Percentiles rank a stretch among this genome's conserved stretches.
These are phyloP conservation scores for Chloroclystis v-ata DNA, from an alignment of 2,888 invertebrate genomes.

Conservation along the genomic window DNA sequence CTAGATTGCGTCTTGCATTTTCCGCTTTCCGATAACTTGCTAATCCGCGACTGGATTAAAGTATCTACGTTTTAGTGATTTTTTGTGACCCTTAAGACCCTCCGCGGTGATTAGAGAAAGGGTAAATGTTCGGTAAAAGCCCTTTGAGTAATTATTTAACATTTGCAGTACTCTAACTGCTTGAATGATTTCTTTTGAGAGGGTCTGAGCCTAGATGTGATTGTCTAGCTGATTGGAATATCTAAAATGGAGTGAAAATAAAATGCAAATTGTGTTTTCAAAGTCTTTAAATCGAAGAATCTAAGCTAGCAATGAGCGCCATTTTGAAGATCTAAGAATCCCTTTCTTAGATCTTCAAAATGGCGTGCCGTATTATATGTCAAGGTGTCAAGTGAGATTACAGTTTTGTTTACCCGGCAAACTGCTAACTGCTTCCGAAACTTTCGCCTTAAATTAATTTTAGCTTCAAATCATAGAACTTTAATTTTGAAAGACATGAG, in stretches of 20 bases:
- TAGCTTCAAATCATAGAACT: slow-evolving; percentile 33
- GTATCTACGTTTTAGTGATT: slow-evolving; percentile 72
- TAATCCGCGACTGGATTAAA: slow-evolving; percentile 76
- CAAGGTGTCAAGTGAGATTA: slow-evolving; percentile 21
- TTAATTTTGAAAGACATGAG: slow-evolving; percentile 15
- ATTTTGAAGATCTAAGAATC: too few relatives aligned
- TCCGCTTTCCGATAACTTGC: slow-evolving; percentile 60
- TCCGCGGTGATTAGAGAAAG: slow-evolving; percentile 63
- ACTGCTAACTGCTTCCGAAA: slow-evolving; percentile 37
- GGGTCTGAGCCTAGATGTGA: slow-evolving; percentile 18
- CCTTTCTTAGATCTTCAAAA: too few relatives aligned
- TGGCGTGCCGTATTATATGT: slow-evolving; percentile 2
- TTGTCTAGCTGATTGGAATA: slow-evolving; percentile 24
- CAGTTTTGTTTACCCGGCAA: slow-evolving; percentile 32
- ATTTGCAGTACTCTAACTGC: slow-evolving; percentile 51
- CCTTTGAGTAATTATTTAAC: slow-evolving; percentile 71
- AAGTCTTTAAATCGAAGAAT: background rate
- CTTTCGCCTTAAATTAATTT: slow-evolving; percentile 51
- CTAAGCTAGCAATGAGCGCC: too few relatives aligned
- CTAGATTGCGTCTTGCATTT: slow-evolving; percentile 78
- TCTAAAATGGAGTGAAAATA: slow-evolving; percentile 4
- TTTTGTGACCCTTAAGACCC: slow-evolving; percentile 63
- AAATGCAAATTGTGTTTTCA: slow-evolving; percentile 9
- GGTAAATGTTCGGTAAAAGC: slow-evolving; percentile 54
- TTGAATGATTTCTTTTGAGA: slow-evolving; percentile 43